Conservation (phyloP, 1,140 invertebrate species). For the Listronotus bonariensis region DNA sequence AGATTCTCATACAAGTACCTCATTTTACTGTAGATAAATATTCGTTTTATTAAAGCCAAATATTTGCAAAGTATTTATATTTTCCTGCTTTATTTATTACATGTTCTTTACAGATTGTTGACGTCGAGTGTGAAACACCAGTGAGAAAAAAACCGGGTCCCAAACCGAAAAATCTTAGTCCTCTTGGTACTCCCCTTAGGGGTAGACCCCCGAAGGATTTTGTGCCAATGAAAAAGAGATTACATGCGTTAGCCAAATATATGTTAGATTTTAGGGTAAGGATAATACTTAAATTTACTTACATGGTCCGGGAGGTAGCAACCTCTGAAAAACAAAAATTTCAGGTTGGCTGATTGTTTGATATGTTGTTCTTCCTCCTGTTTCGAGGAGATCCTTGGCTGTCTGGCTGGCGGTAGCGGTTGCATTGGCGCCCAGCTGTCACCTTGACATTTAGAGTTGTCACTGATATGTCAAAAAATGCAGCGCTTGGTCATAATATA, state of each 20-base stretch:
- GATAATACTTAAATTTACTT: slow-evolving; percentile 37
- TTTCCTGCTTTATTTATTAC: neutral
- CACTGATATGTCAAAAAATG: too few relatives aligned
- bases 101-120: slow-evolving; percentile 57
- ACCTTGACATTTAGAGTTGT: too few relatives aligned
- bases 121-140: slow-evolving; percentile 59
- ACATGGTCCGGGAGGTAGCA: neutral
- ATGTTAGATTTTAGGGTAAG: slow-evolving; percentile 77
- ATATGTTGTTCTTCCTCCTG: too few relatives aligned
- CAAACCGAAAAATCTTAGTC: slow-evolving; percentile 60
- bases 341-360: too few relatives aligned
- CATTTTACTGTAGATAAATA: too few relatives aligned
- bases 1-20: too few relatives aligned
- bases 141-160: slow-evolving; percentile 55
- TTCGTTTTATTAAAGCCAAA: too few relatives aligned
- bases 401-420: too few relatives aligned
- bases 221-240: slow-evolving; percentile 73
- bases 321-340: too few relatives aligned
- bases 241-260: slow-evolving; percentile 75
- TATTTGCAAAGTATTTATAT: too few relatives aligned
- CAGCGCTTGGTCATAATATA: too few relatives aligned
- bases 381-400: neutral
- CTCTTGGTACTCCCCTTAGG: slow-evolving; percentile 46
- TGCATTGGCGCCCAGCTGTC: too few relatives aligned
- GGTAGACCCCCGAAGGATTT: slow-evolving; percentile 62